Evolutionary conservation across 1,140 invertebrate species (phyloP).

Genomic region (Drosophila willistoni): DNA sequence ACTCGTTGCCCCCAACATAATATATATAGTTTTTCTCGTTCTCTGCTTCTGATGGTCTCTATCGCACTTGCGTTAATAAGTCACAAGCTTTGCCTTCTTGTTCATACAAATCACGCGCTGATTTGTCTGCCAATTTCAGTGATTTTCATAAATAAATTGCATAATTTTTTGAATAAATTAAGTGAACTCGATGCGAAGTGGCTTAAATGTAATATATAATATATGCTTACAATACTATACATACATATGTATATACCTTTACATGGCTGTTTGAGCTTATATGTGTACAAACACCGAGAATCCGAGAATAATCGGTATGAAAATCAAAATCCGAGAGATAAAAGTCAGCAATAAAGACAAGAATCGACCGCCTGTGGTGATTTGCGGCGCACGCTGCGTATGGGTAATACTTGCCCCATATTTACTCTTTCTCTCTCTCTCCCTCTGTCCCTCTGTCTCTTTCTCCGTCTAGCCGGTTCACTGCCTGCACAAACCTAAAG

Average conservation of each 20-base stretch:
- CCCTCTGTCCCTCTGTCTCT: background rate
- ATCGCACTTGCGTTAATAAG: slow-evolving; percentile 1
- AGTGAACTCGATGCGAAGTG: slow-evolving; percentile 10
- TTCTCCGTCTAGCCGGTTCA: background rate
- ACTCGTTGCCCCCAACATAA: background rate
- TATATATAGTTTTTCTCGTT: background rate
- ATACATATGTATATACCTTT: background rate
- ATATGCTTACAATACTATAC: background rate
- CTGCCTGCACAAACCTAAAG: background rate
- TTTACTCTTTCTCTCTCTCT: slow-evolving; percentile 1
- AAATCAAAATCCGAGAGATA: slow-evolving; percentile 8
- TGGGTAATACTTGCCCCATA: slow-evolving; percentile 50
- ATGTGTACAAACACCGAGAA: background rate
- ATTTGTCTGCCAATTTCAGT: slow-evolving; percentile 10
- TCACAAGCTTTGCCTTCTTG: slow-evolving; percentile 9
- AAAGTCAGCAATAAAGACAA: slow-evolving; percentile 15
- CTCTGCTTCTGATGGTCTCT: background rate
- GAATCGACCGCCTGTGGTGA: slow-evolving; percentile 2
- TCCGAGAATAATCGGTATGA: background rate
- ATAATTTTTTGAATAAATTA: slow-evolving; percentile 10
- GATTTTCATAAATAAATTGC: slow-evolving; percentile 14
- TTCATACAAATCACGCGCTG: slow-evolving; percentile 10
- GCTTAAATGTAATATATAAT: background rate
- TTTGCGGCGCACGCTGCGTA: slow-evolving; percentile 57
- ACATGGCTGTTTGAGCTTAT: background rate